Percentiles rank a stretch among this genome's conserved stretches.
These are phyloP conservation scores for Melanotaenia parkinsoni DNA, from an alignment of 2,797 vertebrate genomes.

Conservation along the genomic window DNA sequence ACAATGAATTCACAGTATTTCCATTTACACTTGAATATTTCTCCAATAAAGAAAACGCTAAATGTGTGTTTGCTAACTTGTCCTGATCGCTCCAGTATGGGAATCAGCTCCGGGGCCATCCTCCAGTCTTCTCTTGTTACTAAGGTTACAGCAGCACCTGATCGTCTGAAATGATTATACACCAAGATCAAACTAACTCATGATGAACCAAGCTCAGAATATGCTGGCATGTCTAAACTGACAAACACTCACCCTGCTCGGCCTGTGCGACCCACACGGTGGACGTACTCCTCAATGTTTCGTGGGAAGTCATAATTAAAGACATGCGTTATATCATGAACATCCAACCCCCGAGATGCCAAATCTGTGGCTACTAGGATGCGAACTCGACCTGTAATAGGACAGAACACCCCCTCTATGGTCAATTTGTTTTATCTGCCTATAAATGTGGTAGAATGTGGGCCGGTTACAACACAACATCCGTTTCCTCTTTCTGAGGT, in stretches of 20 bases:
- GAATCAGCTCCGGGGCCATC: conserved; percentile 89
- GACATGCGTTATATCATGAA: conserved; percentile 93
- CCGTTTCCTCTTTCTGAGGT: neutral
- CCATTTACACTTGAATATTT: neutral
- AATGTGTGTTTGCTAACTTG: conserved; percentile 84
- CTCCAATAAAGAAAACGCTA: neutral
- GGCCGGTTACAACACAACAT: neutral
- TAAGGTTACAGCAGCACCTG: conserved; percentile 89
- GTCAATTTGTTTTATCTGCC: neutral
- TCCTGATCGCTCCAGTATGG: conserved; percentile 90
- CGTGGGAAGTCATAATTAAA: conserved; percentile 96
- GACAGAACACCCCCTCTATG: neutral
- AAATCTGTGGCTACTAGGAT: conserved; percentile 96
- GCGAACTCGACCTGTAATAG: conserved; percentile 87
- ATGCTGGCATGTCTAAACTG: neutral
- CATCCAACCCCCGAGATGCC: conserved; percentile 94
- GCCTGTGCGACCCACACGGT: conserved; percentile 94
- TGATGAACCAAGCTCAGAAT: neutral
- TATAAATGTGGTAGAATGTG: neutral
- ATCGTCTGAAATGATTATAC: conserved; percentile 78
- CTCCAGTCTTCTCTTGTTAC: conserved; percentile 92
- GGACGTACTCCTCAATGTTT: conserved; percentile 97
- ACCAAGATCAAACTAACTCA: neutral
- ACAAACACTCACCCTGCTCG: conserved; percentile 88
- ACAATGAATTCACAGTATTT: neutral